Base-by-base conservation (phyloP, 2,113 vertebrate species). In the Bothrops jararaca region DNA sequence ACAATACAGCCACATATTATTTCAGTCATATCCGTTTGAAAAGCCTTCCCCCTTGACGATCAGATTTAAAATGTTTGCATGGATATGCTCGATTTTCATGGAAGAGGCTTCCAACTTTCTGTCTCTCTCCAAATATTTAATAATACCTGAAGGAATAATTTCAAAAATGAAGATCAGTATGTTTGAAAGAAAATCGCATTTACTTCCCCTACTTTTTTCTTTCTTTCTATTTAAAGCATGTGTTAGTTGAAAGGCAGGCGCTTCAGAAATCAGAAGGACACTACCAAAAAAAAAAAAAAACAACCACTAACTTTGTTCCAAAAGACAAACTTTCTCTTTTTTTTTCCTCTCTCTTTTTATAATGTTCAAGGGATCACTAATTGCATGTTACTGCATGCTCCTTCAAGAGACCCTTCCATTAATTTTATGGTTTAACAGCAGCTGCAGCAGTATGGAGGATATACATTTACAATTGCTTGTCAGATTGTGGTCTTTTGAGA, bases 361-460 rank as follows among this genome's bases (percentile, higher is more conserved):
- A 91, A 93, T 91, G 95, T 97, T 94, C 95, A 94, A 95, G 94
- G 94, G 91, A 96, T 97, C 94, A 54, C 89, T 95, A 90, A 94
- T 94, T 95, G 96, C 96, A 96, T 96, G 96, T 96, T 95, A 92
- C 87, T 92, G 94, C 96, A 93, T 97, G 96, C 95, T 96, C 90
- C 92, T 95, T 92, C 74, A 91, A 92, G 92, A 93, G 92, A 95
- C 94, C 93, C 93, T 94, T 95, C 34, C 69, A 5, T 93, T 96
- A 96, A 96, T 96, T 20, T 3, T 90, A 92, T 0, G 64, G 95
- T 93, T 97, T 93, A 96, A 91, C 90, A 96, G 94, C 96, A 95
- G 95, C 96, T 97, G 95, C 91, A 95, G 92, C 11, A 95, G 90
- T 57, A 57, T 69, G 90, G 93, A 93, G 57, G 94, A 93, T 88